Evolutionary conservation across 2,888 invertebrate species (phyloP).

Genomic region (Conistra vaccinii): DNA sequence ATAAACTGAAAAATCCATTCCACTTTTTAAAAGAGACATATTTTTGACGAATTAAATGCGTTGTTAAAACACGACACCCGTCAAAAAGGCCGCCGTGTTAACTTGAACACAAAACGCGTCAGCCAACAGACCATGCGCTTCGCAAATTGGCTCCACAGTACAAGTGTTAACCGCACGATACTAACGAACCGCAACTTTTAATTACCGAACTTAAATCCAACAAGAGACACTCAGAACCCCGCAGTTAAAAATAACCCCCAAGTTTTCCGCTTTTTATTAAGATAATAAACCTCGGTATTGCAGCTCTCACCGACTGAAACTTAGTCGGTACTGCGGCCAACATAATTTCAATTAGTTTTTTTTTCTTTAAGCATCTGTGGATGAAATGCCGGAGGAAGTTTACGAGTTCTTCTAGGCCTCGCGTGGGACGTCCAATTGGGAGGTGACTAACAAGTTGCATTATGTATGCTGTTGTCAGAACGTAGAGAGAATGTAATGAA

Average conservation of each 20-base stretch:
- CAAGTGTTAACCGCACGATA: conserved; percentile 68
- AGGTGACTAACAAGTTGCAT: conserved; percentile 5
- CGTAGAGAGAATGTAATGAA: conserved; percentile 17
- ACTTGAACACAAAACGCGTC: conserved; percentile 56
- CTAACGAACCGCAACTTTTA: conserved; percentile 84
- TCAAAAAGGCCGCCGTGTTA: conserved; percentile 47
- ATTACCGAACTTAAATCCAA: conserved; percentile 84
- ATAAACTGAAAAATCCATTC: background rate
- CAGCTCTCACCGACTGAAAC: conserved; percentile 70
- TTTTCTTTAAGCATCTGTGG: conserved; percentile 55
- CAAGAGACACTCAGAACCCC: conserved; percentile 77
- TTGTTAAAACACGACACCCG: conserved; percentile 42
- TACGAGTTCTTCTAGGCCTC: conserved; percentile 27
- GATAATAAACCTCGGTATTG: conserved; percentile 77
- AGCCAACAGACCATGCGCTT: conserved; percentile 55
- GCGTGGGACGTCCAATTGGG: conserved; percentile 21
- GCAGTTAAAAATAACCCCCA: conserved; percentile 73
- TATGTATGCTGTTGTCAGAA: conserved; percentile 21
- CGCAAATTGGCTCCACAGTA: conserved; percentile 74
- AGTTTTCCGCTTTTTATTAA: conserved; percentile 74
- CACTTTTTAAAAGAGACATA: background rate
- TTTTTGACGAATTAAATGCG: conserved; percentile 33
- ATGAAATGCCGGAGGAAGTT: conserved; percentile 55
- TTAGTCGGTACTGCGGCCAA: conserved; percentile 67
- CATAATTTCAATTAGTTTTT: conserved; percentile 79